These are phyloP conservation scores for Parochlus steinenii DNA, from an alignment of 2,888 invertebrate genomes.

Conservation along the genomic window DNA sequence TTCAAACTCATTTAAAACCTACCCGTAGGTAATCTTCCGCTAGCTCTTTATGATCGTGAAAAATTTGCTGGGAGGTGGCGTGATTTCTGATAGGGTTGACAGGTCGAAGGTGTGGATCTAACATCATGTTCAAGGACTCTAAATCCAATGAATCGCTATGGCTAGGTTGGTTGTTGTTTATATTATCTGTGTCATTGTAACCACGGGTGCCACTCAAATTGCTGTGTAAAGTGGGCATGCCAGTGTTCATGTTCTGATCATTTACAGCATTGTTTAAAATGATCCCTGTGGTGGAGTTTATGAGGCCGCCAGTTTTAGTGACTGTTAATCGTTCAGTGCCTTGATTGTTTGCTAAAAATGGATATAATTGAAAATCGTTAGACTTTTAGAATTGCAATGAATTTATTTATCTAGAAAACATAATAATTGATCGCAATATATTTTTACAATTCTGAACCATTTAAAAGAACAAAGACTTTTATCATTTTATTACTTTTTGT, in stretches of 20 bases:
- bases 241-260: no score
- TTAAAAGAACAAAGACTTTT: no score
- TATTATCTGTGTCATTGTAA: no score
- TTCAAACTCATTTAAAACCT: slow-evolving; percentile 10
- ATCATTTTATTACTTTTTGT: no score
- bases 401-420: no score
- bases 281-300: slow-evolving; percentile 3
- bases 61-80: slow-evolving; percentile 67
- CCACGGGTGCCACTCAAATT: no score
- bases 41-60: slow-evolving; percentile 73
- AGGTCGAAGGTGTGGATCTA: slow-evolving; percentile 69
- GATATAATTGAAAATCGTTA: no score
- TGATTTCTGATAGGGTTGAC: slow-evolving; percentile 63
- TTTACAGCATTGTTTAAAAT: no score
- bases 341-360: slow-evolving; percentile 27
- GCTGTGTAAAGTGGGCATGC: no score
- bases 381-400: no score
- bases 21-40: slow-evolving; percentile 80
- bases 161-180: slow-evolving; percentile 3
- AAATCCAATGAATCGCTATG: slow-evolving; percentile 36
- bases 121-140: slow-evolving; percentile 55
- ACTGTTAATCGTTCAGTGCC: slow-evolving; percentile 27
- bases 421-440: no score
- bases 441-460: no score
- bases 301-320: slow-evolving; percentile 23